A percentile compares a stretch with the other conserved stretches of the same genome.
These are phyloP conservation scores for Podarcis siculus DNA, from an alignment of 2,797 vertebrate genomes.

Conservation along the genomic window DNA sequence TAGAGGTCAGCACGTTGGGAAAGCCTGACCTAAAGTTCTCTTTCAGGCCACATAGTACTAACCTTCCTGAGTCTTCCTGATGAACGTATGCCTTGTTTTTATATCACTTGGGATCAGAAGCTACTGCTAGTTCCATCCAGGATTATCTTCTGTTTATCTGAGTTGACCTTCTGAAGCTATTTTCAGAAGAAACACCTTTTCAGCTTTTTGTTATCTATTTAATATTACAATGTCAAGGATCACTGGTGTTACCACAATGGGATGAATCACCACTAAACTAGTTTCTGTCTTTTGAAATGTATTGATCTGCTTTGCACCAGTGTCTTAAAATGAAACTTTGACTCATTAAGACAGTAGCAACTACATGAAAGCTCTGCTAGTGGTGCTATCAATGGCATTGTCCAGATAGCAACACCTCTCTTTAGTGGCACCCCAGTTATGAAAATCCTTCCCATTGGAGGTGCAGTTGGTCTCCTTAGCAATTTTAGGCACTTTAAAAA, in stretches of 20 bases:
- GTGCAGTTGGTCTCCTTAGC: too few relatives aligned
- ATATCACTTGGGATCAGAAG: background rate
- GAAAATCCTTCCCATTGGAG: too few relatives aligned
- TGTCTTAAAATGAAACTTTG: slow-evolving; percentile 10
- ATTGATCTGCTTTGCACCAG: background rate
- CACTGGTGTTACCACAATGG: background rate
- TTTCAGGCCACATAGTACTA: background rate
- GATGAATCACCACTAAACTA: background rate
- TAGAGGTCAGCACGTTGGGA: background rate
- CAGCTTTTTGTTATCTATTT: background rate
- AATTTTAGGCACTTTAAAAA: too few relatives aligned
- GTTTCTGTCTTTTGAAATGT: background rate
- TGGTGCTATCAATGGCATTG: too few relatives aligned
- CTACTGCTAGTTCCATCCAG: background rate
- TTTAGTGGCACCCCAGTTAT: too few relatives aligned
- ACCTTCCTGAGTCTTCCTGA: background rate
- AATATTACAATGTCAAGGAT: background rate
- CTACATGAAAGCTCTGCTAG: background rate
- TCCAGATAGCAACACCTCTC: too few relatives aligned
- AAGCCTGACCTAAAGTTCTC: background rate
- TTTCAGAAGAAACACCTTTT: background rate
- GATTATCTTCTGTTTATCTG: background rate
- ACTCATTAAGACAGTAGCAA: background rate
- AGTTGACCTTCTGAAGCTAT: background rate
- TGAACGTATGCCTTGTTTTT: background rate